Evolutionary conservation across 1,140 invertebrate species (phyloP), one percentile per base, ranked within the genome.

Genomic region (Yoshiicerus persimilis): DNA sequence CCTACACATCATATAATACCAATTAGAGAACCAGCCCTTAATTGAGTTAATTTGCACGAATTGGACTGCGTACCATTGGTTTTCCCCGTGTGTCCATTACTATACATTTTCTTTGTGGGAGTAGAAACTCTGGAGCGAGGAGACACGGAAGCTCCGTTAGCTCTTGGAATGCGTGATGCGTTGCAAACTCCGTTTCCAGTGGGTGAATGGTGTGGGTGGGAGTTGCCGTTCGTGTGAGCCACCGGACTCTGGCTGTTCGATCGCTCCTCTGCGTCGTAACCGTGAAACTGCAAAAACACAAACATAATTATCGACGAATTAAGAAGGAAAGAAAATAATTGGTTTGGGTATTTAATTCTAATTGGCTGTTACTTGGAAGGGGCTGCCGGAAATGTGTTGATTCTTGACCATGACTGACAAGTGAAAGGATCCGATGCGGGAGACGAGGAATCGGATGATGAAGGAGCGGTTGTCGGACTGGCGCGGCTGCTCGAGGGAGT

Each of bases 51-150:
- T 41, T 41, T 41, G 39, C 39, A 38, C 20, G 39, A 25, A 56
- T 34, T 84, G 41, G 34, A 62, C 34, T 66, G 86, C 41, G 56
- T 88, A 89, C 89, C 89, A 84, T 88, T 89, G 10, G 87, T 86
- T 87, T 86, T 80, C 0, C 77, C 87, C 11, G 84, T 85, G 56
- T 86, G 84, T 36, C 90, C 90, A 62, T 89, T 90, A 56, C 86
- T 90, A 39, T 86, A 89, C 34, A 87, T 89, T 66, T 87, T 90
- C 64, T 89, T 87, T 3, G 90, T 90, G 3, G 90, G 90, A 25
- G 90, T 90, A 13, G 90, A 90, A n/a, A 90, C 88, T 39, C 90
- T 38, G 23, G 90, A 90, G n/a, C 90, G 80, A 30, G 90, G 90
- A 30, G 90, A 90, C 9, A 88, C 62, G n/a, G 90, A 36, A 41